Base-by-base conservation (phyloP, 2,888 invertebrate genomes). In the Polia nebulosa region DNA sequence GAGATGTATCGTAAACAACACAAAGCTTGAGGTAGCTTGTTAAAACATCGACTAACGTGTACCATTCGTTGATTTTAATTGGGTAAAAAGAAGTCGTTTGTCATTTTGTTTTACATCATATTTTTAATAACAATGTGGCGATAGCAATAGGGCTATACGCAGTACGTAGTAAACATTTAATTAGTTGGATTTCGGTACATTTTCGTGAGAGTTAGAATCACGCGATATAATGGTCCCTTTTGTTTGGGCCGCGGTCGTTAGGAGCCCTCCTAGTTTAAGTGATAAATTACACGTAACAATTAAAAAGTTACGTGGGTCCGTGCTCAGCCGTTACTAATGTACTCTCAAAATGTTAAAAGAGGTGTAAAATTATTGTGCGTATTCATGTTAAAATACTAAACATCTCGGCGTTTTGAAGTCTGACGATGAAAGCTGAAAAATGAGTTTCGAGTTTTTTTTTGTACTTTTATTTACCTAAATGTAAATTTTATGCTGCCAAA, bases 81-180 rank as follows among this genome's bases (percentile, higher is more conserved):
- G 82, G 80, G 65, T 71, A 66, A 71, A 76, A 83, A 80, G 75
- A 67, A 82, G 79, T 80, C 81, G 76, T 86, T 85, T 83, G 80
- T 87, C 83, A 87, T 82, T 80, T 73, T 75, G 76, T 80, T 81
- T 84, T 70, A 83, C 71, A 79, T 79, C 79, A 78, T 81, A 65
- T 81, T 81, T 83, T 81, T 81, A 68, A 77, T 77, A 81, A 79
- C 52, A 69, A 47, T 61, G 56, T 76, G 61, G 36, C 57, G 32
- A 52, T 59, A 58, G 86, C 85, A 88, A 88, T 84, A 81, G 82
- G 80, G 83, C 84, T 82, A 72, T 81, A 81, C 84, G 78, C 83
- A 78, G 81, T 82, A 76, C 68, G 82, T 87, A 85, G 89, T 91
- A 88, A 92, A 91, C 88, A 93, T 93, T 93, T 94, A 94, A 93